These are phyloP conservation scores for Oxygymnocypris stewartii DNA, from an alignment of 2,113 vertebrate species.

Conservation along the genomic window DNA sequence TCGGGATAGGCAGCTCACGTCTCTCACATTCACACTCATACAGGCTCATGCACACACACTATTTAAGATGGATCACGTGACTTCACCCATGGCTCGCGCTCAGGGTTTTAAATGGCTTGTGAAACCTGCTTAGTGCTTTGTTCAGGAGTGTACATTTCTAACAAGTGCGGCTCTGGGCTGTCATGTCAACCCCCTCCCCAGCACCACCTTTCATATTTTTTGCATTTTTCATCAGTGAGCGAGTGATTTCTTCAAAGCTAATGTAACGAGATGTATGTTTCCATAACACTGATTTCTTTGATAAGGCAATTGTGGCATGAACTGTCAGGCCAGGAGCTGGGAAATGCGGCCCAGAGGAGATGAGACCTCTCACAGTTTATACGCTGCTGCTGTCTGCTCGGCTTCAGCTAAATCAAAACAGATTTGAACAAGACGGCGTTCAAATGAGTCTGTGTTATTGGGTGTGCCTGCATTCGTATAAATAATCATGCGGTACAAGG, in stretches of 20 bases:
- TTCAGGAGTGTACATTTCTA: constrained; percentile 84
- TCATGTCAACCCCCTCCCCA: constrained; percentile 74
- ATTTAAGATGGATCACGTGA: constrained; percentile 68
- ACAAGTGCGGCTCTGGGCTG: constrained; percentile 84
- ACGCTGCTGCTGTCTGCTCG: constrained; percentile 55
- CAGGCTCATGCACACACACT: constrained; percentile 53
- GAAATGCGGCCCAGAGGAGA: constrained; percentile 46
- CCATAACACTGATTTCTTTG: constrained; percentile 87
- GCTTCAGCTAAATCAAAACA: constrained; percentile 43
- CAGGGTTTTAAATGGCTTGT: constrained; percentile 82
- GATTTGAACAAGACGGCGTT: constrained; percentile 23
- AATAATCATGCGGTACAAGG: not conserved
- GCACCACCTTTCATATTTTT: constrained; percentile 79
- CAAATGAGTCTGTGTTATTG: constrained; percentile 23
- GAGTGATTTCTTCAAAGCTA: constrained; percentile 85
- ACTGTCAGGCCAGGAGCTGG: constrained; percentile 73
- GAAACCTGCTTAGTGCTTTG: constrained; percentile 86
- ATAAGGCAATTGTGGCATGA: constrained; percentile 80
- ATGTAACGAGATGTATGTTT: constrained; percentile 86
- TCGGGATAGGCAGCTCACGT: not conserved
- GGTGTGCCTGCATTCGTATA: not conserved
- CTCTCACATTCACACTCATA: constrained; percentile 23
- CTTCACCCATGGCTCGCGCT: constrained; percentile 66
- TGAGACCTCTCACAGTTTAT: constrained; percentile 49
- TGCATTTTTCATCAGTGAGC: constrained; percentile 86